phyloP scores from a whole-genome alignment of 53 echinoderm and acorn worm species.

The Henricia sp. region DNA sequence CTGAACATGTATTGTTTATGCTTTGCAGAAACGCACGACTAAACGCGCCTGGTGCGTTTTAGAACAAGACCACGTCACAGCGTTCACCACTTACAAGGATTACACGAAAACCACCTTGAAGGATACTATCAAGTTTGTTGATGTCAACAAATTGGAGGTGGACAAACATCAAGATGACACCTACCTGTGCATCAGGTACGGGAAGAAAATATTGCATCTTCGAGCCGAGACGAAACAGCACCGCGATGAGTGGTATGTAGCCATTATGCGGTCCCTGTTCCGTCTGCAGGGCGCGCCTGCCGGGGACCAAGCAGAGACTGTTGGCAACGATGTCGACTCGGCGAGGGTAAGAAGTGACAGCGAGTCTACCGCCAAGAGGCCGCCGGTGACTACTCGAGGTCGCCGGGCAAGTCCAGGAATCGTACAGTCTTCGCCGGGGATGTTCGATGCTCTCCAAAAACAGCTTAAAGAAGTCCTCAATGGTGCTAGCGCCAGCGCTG shows the following conservation, averaged over 20 bases:
- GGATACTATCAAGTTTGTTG: background rate
- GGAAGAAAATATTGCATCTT: background rate
- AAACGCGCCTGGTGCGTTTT: background rate
- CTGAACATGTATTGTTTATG: too few relatives aligned
- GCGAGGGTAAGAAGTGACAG: background rate
- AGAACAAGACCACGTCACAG: background rate
- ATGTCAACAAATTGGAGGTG: background rate
- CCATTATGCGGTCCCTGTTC: background rate
- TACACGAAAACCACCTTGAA: background rate
- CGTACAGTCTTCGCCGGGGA: background rate
- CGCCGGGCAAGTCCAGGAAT: background rate
- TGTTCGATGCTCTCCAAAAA: background rate
- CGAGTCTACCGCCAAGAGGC: background rate
- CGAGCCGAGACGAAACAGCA: conserved; percentile 13
- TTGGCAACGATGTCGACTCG: background rate
- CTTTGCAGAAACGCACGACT: too few relatives aligned
- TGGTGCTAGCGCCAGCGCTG: background rate
- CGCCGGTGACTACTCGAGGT: background rate
- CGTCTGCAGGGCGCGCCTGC: background rate
- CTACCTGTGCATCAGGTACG: conserved; percentile 10
- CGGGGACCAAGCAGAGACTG: background rate
- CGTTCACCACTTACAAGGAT: background rate
- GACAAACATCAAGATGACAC: conserved; percentile 1
- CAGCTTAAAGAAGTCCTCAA: background rate
- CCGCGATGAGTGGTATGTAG: conserved; percentile 14